Conservation (phyloP, 2,113 vertebrate genomes). For the Seriola dumerili region DNA sequence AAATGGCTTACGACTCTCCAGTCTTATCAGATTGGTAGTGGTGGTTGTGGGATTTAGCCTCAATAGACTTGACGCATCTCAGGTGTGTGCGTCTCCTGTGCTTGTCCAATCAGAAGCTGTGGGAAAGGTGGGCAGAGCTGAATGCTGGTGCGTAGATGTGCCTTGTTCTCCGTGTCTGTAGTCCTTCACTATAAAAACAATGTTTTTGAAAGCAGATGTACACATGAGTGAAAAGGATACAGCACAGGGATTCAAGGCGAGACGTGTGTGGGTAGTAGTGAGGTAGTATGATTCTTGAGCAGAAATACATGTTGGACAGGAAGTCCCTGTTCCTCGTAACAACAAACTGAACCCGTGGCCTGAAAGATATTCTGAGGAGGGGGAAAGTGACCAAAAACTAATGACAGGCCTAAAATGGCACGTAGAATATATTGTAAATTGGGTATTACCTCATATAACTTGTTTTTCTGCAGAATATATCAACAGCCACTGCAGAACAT, state of each 20-base stretch:
- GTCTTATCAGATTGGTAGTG: slow-evolving; percentile 67
- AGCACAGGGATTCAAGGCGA: background rate
- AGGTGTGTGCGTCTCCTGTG: slow-evolving; percentile 44
- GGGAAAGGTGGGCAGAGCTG: slow-evolving; percentile 70
- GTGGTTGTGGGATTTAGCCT: slow-evolving; percentile 66
- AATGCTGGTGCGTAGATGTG: slow-evolving; percentile 62
- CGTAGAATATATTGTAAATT: background rate
- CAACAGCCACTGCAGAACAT: background rate
- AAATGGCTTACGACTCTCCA: slow-evolving; percentile 67
- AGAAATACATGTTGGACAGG: background rate
- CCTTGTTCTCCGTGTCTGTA: slow-evolving; percentile 37
- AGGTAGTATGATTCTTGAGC: slow-evolving; percentile 4
- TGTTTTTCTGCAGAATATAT: background rate
- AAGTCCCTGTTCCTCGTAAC: background rate
- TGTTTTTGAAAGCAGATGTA: background rate
- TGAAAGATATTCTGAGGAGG: background rate
- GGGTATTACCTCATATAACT: background rate
- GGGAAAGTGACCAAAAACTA: background rate
- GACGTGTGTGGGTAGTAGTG: background rate
- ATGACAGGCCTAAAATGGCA: background rate
- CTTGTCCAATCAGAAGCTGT: slow-evolving; percentile 70
- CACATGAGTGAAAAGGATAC: slow-evolving; percentile 2
- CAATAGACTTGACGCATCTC: slow-evolving; percentile 31
- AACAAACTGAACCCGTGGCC: background rate
- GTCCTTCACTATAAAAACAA: slow-evolving; percentile 5